Conservation (phyloP, 2,888 invertebrate species). For the Lamellibrachia satsuma region DNA sequence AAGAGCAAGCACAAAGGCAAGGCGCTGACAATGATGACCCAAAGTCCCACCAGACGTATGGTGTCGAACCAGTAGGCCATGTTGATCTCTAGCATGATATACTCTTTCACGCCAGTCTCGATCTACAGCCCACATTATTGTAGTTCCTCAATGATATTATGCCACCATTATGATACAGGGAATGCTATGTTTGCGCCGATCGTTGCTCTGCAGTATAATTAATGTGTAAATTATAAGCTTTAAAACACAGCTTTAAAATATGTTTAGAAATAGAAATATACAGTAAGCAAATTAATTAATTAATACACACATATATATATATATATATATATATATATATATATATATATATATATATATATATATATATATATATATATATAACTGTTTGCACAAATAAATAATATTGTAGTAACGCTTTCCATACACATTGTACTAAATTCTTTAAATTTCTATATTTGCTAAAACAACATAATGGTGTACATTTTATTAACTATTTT, state of each 20-base stretch:
- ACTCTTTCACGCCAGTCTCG: background rate
- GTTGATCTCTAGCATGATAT: background rate
- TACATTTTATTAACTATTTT: background rate
- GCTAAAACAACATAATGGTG: background rate
- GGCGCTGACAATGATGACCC: background rate
- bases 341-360: no score
- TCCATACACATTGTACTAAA: no score
- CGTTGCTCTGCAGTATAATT: no score
- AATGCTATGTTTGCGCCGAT: background rate
- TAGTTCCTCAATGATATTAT: background rate
- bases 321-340: no score
- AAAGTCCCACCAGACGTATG: background rate
- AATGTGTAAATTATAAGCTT: no score
- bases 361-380: no score
- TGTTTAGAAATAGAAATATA: no score
- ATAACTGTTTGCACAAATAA: no score
- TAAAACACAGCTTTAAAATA: no score
- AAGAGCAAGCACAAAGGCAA: background rate
- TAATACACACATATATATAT: no score
- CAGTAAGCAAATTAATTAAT: no score
- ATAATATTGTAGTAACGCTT: no score
- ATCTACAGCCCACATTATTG: background rate
- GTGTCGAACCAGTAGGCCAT: background rate
- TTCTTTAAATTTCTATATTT: background rate
- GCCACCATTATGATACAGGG: background rate